These are phyloP conservation scores for Ennomos erosarius DNA, from an alignment of 2,888 invertebrate species.

Conservation along the genomic window DNA sequence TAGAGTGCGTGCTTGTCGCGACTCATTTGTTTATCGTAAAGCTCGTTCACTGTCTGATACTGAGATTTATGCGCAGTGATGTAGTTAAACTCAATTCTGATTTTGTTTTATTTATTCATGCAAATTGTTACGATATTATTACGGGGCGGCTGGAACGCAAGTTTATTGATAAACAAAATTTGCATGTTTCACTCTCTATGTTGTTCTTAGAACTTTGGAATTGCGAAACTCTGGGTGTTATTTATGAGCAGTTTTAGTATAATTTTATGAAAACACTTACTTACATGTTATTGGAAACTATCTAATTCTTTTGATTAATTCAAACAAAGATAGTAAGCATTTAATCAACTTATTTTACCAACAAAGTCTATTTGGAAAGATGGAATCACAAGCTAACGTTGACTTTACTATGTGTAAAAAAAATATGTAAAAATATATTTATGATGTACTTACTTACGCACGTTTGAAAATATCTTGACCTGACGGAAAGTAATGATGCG, in stretches of 20 bases:
- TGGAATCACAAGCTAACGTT: too few species aligned
- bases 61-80: constrained; percentile 46
- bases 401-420: too few species aligned
- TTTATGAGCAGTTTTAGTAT: constrained; percentile 1
- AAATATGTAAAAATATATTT: too few species aligned
- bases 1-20: background rate
- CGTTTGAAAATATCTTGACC: too few species aligned
- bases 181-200: constrained; percentile 33
- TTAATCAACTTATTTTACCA: too few species aligned
- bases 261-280: too few species aligned
- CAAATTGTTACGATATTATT: constrained; percentile 41
- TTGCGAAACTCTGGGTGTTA: constrained; percentile 8
- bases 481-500: too few species aligned
- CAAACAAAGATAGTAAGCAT: too few species aligned
- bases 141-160: constrained; percentile 35
- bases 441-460: too few species aligned
- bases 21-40: background rate
- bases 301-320: too few species aligned
- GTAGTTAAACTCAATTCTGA: constrained; percentile 42
- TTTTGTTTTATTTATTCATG: constrained; percentile 45
- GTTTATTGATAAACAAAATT: constrained; percentile 41
- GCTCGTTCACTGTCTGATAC: constrained; percentile 12
- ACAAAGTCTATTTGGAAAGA: too few species aligned
- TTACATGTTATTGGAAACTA: too few species aligned
- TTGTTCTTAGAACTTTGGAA: constrained; percentile 26